These are phyloP conservation scores for Drosophila bunnanda DNA, from an alignment of 2,888 invertebrate species.

Conservation along the genomic window DNA sequence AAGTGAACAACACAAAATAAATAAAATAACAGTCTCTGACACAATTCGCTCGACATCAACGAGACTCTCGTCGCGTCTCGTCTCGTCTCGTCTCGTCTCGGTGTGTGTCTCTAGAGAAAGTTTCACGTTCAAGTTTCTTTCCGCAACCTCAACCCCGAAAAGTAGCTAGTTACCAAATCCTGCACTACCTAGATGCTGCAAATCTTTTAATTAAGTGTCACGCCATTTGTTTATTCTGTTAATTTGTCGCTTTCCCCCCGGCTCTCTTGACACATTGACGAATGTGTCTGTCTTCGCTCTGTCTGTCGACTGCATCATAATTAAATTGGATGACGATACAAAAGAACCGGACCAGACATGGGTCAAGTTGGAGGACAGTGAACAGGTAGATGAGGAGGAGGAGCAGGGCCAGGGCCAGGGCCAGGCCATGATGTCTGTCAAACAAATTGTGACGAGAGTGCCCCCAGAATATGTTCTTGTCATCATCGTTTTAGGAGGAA, in stretches of 20 bases:
- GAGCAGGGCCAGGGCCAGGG: constrained; percentile 26
- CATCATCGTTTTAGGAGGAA: background rate
- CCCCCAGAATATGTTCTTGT: constrained; percentile 13
- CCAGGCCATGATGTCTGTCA: constrained; percentile 29
- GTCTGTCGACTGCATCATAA: constrained; percentile 78
- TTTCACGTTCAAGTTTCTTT: constrained; percentile 55
- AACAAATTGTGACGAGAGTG: constrained; percentile 4
- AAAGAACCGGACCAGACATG: constrained; percentile 54
- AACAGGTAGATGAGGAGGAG: constrained; percentile 38
- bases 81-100: constrained; percentile 16
- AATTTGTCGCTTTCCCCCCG: constrained; percentile 61
- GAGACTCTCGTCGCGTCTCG: constrained; percentile 24
- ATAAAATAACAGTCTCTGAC: constrained; percentile 32
- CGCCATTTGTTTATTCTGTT: constrained; percentile 75
- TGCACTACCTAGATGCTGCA: constrained; percentile 13
- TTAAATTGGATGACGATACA: constrained; percentile 75
- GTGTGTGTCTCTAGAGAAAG: constrained; percentile 33
- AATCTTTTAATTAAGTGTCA: constrained; percentile 68
- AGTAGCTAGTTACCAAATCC: constrained; percentile 46
- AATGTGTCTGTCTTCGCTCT: constrained; percentile 71
- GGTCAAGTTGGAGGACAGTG: constrained; percentile 74
- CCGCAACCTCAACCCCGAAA: constrained; percentile 13
- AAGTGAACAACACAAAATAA: constrained; percentile 11
- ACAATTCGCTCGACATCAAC: constrained; percentile 45
- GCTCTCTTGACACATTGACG: constrained; percentile 73